Conservation (phyloP, 2,113 vertebrate species). For the Odontesthes bonariensis region DNA sequence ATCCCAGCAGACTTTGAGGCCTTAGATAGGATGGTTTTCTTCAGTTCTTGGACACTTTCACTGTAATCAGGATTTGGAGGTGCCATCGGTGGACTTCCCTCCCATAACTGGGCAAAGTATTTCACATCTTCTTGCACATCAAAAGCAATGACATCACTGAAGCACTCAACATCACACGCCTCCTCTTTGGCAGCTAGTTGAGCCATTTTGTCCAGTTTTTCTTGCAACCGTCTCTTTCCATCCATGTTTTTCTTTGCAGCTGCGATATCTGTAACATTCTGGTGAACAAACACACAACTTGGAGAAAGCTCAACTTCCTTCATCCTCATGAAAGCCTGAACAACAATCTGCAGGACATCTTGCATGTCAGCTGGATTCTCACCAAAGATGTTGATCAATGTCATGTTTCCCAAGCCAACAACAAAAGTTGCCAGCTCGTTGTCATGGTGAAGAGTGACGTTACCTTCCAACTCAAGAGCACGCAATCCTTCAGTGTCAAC, state of each 20-base stretch:
- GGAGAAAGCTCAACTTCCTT: background rate
- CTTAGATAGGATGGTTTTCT: constrained; percentile 50
- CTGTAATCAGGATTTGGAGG: constrained; percentile 66
- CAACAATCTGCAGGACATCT: constrained; percentile 63
- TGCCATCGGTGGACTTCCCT: constrained; percentile 69
- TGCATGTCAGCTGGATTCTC: constrained; percentile 66
- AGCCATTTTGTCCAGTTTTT: constrained; percentile 59
- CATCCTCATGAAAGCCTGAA: constrained; percentile 36
- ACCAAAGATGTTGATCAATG: constrained; percentile 63
- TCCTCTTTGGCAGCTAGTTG: constrained; percentile 59
- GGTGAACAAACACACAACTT: constrained; percentile 65
- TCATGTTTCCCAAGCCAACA: constrained; percentile 61
- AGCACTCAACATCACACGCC: constrained; percentile 16
- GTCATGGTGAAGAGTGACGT: background rate
- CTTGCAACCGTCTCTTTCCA: constrained; percentile 47
- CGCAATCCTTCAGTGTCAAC: constrained; percentile 67
- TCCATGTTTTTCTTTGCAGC: constrained; percentile 55
- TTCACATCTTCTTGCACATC: constrained; percentile 57
- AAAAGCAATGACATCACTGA: constrained; percentile 54
- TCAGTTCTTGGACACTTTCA: constrained; percentile 55
- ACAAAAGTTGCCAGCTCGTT: constrained; percentile 64
- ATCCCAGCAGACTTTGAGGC: constrained; percentile 20
- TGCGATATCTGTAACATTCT: constrained; percentile 57
- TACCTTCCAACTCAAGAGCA: constrained; percentile 44
- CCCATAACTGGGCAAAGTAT: constrained; percentile 63